Percentiles rank a stretch among this genome's conserved stretches.
Evolutionary conservation across 53 echinoderm and acorn worm species (phyloP).

Genomic region (Paracentrotus lividus): DNA sequence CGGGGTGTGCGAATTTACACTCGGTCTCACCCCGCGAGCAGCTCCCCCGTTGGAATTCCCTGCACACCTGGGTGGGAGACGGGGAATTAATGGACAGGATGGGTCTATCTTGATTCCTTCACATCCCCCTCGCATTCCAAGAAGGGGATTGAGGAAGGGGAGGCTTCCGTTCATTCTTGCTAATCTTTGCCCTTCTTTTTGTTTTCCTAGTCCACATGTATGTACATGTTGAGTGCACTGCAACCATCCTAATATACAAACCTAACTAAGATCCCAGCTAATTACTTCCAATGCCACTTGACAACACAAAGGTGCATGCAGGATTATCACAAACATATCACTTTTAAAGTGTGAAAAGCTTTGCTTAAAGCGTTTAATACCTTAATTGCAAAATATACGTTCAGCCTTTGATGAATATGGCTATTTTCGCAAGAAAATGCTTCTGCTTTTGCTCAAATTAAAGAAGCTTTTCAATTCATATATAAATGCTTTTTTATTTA

Average conservation of each 20-base stretch:
- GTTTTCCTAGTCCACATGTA: conserved; percentile 53
- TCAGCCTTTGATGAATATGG: conserved; percentile 15
- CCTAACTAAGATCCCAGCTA: conserved; percentile 53
- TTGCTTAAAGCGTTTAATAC: conserved; percentile 46
- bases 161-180: not conserved
- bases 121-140: not conserved
- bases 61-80: conserved; percentile 94
- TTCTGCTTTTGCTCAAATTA: conserved; percentile 53
- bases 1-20: conserved; percentile 99
- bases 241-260: conserved; percentile 57
- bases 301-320: conserved; percentile 66
- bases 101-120: not conserved
- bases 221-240: conserved; percentile 67
- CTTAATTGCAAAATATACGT: conserved; percentile 18
- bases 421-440: conserved; percentile 50
- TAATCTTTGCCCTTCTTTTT: conserved; percentile 41
- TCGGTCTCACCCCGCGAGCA: conserved; percentile 97
- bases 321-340: conserved; percentile 38
- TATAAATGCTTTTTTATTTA: conserved; percentile 19
- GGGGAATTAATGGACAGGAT: conserved; percentile 69
- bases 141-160: not conserved
- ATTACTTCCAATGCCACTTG: conserved; percentile 60
- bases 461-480: conserved; percentile 1
- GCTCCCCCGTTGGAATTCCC: conserved; percentile 97
- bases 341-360: conserved; percentile 41